A percentile compares a stretch with the other conserved stretches of the same genome.
phyloP scores from a whole-genome alignment of 2,888 invertebrate genomes.

The Lasioglossum calceatum region DNA sequence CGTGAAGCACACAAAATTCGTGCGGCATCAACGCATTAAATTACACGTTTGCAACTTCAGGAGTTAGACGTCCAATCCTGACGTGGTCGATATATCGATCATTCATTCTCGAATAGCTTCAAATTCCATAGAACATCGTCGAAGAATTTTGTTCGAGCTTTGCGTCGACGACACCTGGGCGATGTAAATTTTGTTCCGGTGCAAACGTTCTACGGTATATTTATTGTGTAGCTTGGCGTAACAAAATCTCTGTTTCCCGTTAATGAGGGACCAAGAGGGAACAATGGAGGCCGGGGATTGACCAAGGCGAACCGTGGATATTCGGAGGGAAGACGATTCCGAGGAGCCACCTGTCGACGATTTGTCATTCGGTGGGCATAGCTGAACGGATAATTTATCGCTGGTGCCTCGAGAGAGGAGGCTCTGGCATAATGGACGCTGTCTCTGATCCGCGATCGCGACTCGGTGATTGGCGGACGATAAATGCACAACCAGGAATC shows the following conservation, averaged over 20 bases:
- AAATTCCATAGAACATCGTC: too few species aligned
- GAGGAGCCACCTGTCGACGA: constrained; percentile 60
- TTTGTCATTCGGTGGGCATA: constrained; percentile 60
- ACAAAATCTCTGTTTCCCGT: not conserved
- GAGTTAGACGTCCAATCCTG: too few species aligned
- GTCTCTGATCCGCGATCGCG: constrained; percentile 38
- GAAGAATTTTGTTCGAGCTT: not conserved
- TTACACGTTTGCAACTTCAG: too few species aligned
- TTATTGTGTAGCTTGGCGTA: not conserved
- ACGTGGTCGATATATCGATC: too few species aligned
- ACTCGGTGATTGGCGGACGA: constrained; percentile 22
- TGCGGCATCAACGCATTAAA: too few species aligned
- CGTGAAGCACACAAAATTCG: too few species aligned
- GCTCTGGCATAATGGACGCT: constrained; percentile 44
- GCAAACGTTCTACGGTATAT: not conserved
- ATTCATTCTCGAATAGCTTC: too few species aligned
- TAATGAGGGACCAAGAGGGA: not conserved
- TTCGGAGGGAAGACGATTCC: constrained; percentile 20
- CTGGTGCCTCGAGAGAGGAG: constrained; percentile 10
- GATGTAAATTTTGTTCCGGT: not conserved
- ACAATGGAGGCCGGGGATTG: not conserved
- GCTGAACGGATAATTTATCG: constrained; percentile 61
- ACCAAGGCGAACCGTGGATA: not conserved
- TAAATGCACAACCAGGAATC: constrained; percentile 30
- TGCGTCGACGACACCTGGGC: not conserved